Base-by-base conservation (phyloP, 2,113 vertebrate genomes). In the Sinocyclocheilus grahami region DNA sequence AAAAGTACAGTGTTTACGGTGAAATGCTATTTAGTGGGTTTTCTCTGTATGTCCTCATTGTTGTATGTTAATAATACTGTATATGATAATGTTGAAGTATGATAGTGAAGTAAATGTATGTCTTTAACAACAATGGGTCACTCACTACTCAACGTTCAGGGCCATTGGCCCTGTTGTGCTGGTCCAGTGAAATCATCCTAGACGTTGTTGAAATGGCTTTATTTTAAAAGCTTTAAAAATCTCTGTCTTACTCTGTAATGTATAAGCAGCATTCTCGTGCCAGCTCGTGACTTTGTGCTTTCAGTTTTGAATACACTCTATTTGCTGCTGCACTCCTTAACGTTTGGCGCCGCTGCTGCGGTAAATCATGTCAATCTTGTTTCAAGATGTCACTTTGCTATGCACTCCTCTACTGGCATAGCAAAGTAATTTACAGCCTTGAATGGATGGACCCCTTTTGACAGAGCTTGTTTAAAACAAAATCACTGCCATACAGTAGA, bases 361-460 rank as follows among this genome's bases (percentile, higher is more conserved):
- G 46, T n/a, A 55, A 78, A 78, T 67, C 18, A 12, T 27, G 67
- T 20, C 37, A 46, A 51, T 80, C 55, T 33, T 60, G n/a, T 86
- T 86, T 62, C 33, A 13, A 42, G 84, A 37, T 71, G 85, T 48
- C 33, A 53, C 12, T 78, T 65, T 78, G 39, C 16, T 42, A 85
- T 12, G 10, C 24, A 3, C 55, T 84, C 55, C 71, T 16, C 16
- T 42, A 24, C 24, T 67, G 55, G 39, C 72, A 27, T 27, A 27
- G 27, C 27, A 27, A 27, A 27, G 63, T 82, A 42, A 86, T 82
- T 65, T 82, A 37, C 78, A 82, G 72, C 46, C 85, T 62, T 82
- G 27, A 82, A 82, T 60, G 39, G 39, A 86, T 51, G 55, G 60
- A 82, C 30, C 55, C 53, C 55, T 86, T 86, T 86, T 53, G 78